A percentile compares a stretch with the other conserved stretches of the same genome.
phyloP scores from a whole-genome alignment of 2,888 invertebrate species.

The Sesamia inferens region DNA sequence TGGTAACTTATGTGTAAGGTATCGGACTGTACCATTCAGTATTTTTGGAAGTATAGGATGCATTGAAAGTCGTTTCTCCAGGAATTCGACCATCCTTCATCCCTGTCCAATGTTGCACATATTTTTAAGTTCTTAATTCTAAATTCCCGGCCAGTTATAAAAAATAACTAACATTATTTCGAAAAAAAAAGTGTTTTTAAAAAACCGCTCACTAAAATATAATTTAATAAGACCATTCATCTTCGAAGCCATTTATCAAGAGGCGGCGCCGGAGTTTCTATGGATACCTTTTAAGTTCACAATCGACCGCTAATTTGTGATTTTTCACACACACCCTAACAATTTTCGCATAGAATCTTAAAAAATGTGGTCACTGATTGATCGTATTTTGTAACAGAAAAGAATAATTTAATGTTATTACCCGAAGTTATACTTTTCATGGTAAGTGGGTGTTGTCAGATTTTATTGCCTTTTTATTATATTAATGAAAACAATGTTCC shows the following conservation, averaged over 20 bases:
- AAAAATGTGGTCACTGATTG: constrained; percentile 58
- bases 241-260: constrained; percentile 62
- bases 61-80: constrained; percentile 27
- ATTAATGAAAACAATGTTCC: not conserved
- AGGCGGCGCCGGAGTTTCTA: constrained; percentile 72
- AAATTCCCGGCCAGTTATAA: constrained; percentile 8
- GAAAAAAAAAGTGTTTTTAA: constrained; percentile 13
- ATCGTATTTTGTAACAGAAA: constrained; percentile 32
- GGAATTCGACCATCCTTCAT: constrained; percentile 25
- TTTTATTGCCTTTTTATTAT: not conserved
- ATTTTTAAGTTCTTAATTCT: not conserved
- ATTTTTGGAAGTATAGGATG: constrained; percentile 44
- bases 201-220: constrained; percentile 39
- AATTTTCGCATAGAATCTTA: constrained; percentile 51
- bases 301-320: constrained; percentile 84
- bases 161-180: not conserved
- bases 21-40: constrained; percentile 56
- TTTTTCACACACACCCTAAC: constrained; percentile 85
- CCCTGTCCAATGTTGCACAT: constrained; percentile 6
- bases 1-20: constrained; percentile 66
- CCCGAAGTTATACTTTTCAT: not conserved
- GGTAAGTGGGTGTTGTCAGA: not conserved
- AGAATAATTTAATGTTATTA: not conserved
- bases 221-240: constrained; percentile 56
- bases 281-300: constrained; percentile 64